Evolutionary conservation across 2,797 vertebrate genomes (phyloP).

Genomic region (Sphaeramia orbicularis): DNA sequence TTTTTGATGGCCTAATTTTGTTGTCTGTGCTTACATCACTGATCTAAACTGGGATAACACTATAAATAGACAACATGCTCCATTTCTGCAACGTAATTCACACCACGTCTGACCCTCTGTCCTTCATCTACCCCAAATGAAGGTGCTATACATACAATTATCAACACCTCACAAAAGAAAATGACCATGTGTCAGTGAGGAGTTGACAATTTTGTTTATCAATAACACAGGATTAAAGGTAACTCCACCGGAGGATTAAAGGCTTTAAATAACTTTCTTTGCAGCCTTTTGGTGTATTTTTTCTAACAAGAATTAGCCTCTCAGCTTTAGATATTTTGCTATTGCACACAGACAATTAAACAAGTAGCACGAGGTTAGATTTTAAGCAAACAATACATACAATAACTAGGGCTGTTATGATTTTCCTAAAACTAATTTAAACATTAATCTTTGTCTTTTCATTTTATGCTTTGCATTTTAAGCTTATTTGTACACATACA

Average conservation of each 20-base stretch:
- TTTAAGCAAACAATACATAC: neutral
- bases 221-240: constrained; percentile 15
- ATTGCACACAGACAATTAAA: neutral
- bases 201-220: constrained; percentile 1
- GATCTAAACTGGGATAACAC: constrained; percentile 11
- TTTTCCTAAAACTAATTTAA: no score
- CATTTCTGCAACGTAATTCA: constrained; percentile 7
- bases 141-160: neutral
- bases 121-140: constrained; percentile 7
- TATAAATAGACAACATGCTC: constrained; percentile 16
- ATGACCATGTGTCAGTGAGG: constrained; percentile 3
- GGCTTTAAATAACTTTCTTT: constrained; percentile 28
- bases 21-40: constrained; percentile 4
- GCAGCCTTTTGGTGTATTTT: constrained; percentile 1
- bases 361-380: neutral
- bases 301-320: constrained; percentile 8
- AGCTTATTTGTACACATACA: no score
- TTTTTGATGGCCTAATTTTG: neutral
- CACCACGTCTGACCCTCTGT: constrained; percentile 20
- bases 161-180: neutral
- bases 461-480: no score
- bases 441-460: no score
- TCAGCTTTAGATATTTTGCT: neutral
- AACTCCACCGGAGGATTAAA: neutral
- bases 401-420: neutral